A percentile compares a stretch with the other conserved stretches of the same genome.
phyloP scores from a whole-genome alignment of 2,888 invertebrate species.

The Loripinus fragilis region DNA sequence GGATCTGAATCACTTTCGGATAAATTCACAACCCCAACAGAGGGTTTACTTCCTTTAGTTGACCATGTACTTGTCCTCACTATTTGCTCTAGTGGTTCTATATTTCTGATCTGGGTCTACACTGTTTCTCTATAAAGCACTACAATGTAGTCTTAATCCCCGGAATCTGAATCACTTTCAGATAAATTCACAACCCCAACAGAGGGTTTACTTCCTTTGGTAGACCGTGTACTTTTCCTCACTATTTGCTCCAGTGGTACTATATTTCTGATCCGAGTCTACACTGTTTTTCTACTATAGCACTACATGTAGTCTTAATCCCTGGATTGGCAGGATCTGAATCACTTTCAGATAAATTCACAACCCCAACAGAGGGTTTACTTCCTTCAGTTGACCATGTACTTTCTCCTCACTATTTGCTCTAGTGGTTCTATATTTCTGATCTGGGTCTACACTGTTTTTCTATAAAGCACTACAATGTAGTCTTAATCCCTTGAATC shows the following conservation, averaged over 20 bases:
- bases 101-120: too few relatives aligned
- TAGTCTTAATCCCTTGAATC: constrained; percentile 27
- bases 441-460: not conserved
- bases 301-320: too few relatives aligned
- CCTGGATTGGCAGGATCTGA: too few relatives aligned
- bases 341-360: constrained; percentile 56
- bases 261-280: too few relatives aligned
- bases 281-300: too few relatives aligned
- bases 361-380: constrained; percentile 36
- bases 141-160: not conserved
- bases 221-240: constrained; percentile 18
- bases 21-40: constrained; percentile 44
- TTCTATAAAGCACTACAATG: not conserved
- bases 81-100: constrained; percentile 32
- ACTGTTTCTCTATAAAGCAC: too few relatives aligned
- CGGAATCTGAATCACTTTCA: constrained; percentile 51
- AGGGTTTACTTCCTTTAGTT: constrained; percentile 22
- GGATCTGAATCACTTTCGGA: constrained; percentile 56
- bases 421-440: constrained; percentile 29
- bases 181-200: constrained; percentile 51
- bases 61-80: constrained; percentile 17
- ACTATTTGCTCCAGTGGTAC: constrained; percentile 31
- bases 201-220: constrained; percentile 22
- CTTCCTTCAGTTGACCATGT: constrained; percentile 2
- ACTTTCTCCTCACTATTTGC: constrained; percentile 25